These are phyloP conservation scores for Sinohyriopsis cumingii DNA, from an alignment of 2,888 invertebrate genomes.

Conservation along the genomic window DNA sequence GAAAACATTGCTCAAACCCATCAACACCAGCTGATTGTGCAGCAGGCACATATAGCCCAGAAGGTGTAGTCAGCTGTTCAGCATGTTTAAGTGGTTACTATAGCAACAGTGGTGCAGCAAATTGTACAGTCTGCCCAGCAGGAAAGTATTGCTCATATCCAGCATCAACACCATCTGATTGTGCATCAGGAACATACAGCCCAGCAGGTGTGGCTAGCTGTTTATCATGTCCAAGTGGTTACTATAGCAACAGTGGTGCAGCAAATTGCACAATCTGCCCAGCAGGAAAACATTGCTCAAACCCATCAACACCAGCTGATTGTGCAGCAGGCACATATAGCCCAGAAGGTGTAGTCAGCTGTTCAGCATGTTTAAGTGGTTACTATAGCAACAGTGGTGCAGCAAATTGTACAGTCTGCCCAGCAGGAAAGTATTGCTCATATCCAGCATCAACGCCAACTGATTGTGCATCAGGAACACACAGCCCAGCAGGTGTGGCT, in stretches of 20 bases:
- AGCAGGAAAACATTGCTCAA: slow-evolving; percentile 10
- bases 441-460: slow-evolving; percentile 21
- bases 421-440: slow-evolving; percentile 47
- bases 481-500: slow-evolving; percentile 23
- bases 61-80: slow-evolving; percentile 35
- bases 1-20: slow-evolving; percentile 28
- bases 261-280: slow-evolving; percentile 4
- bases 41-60: slow-evolving; percentile 43
- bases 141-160: slow-evolving; percentile 50
- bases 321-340: slow-evolving; percentile 34
- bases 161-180: slow-evolving; percentile 22
- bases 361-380: slow-evolving; percentile 44
- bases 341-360: slow-evolving; percentile 19
- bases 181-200: slow-evolving; percentile 44
- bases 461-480: slow-evolving; percentile 43
- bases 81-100: slow-evolving; percentile 45
- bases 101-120: slow-evolving; percentile 44
- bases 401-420: slow-evolving; percentile 49
- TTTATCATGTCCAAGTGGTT: slow-evolving; percentile 25
- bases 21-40: slow-evolving; percentile 19
- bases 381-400: slow-evolving; percentile 13
- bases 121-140: slow-evolving; percentile 55
- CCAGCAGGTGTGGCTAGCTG: slow-evolving; percentile 24
- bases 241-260: slow-evolving; percentile 3
- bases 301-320: slow-evolving; percentile 1